phyloP scores from a whole-genome alignment of 2,888 invertebrate genomes.

The Pandemis corylana region DNA sequence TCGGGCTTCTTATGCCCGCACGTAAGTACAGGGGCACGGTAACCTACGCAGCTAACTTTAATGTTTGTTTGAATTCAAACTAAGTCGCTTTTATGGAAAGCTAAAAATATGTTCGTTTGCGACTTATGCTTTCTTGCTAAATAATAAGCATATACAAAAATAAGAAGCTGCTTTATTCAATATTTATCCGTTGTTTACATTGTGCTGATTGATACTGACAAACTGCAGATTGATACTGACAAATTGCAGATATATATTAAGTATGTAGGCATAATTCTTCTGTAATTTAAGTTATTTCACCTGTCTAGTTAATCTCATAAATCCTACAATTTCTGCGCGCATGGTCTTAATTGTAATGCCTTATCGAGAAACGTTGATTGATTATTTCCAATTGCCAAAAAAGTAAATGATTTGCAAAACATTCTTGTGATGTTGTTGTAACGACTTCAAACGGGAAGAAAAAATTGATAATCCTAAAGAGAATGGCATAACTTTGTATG shows the following conservation, averaged over 20 bases:
- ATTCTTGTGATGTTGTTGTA: slow-evolving; percentile 8
- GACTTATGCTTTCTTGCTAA: not conserved
- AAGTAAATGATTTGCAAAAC: slow-evolving; percentile 8
- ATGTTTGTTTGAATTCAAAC: slow-evolving; percentile 38
- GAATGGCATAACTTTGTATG: not conserved
- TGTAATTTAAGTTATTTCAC: too few species aligned
- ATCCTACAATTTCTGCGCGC: too few species aligned
- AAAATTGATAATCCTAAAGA: not conserved
- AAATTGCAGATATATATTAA: too few species aligned
- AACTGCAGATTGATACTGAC: too few species aligned
- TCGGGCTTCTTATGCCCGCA: slow-evolving; percentile 60
- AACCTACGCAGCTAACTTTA: slow-evolving; percentile 35
- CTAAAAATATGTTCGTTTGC: slow-evolving; percentile 34
- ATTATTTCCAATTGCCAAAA: not conserved
- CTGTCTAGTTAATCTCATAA: too few species aligned
- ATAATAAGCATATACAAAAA: too few species aligned
- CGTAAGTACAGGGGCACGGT: slow-evolving; percentile 43
- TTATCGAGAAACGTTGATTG: slow-evolving; percentile 46
- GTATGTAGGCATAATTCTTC: too few species aligned
- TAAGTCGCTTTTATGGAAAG: slow-evolving; percentile 31
- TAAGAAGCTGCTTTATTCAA: not conserved
- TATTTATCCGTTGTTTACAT: not conserved
- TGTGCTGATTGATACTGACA: too few species aligned
- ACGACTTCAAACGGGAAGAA: not conserved
- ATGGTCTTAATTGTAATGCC: slow-evolving; percentile 42